These are phyloP conservation scores for Ataeniobius toweri DNA, from an alignment of 2,797 vertebrate genomes.

Conservation along the genomic window DNA sequence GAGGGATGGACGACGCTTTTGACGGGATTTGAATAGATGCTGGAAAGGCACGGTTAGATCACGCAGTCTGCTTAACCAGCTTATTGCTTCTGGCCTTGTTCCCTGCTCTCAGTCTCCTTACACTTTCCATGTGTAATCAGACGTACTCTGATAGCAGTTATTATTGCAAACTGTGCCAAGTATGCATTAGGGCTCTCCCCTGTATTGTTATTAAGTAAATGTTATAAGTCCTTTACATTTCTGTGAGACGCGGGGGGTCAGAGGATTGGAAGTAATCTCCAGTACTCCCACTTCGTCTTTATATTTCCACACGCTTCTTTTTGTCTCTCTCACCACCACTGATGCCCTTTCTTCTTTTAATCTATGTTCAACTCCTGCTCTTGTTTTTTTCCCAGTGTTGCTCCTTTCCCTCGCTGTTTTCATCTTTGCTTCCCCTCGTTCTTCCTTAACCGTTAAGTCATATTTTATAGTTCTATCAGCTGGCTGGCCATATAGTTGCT, in stretches of 20 bases:
- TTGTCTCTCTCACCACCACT: conserved; percentile 33
- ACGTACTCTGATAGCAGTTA: conserved; percentile 51
- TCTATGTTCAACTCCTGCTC: conserved; percentile 47
- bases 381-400: conserved; percentile 7
- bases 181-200: conserved; percentile 48
- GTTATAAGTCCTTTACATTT: conserved; percentile 29
- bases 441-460: conserved; percentile 70
- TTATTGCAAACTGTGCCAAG: conserved; percentile 55
- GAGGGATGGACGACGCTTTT: conserved; percentile 62
- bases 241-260: conserved; percentile 30
- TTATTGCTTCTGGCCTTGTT: conserved; percentile 57
- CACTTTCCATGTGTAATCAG: conserved; percentile 54
- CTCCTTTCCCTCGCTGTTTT: conserved; percentile 34
- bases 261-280: conserved; percentile 42
- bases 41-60: conserved; percentile 57
- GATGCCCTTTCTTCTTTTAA: conserved; percentile 34
- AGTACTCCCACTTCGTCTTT: conserved; percentile 23
- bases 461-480: conserved; percentile 78
- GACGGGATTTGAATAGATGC: conserved; percentile 69
- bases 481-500: conserved; percentile 48
- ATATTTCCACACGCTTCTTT: conserved; percentile 24
- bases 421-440: conserved; percentile 43
- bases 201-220: conserved; percentile 53
- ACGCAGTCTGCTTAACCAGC: conserved; percentile 67
- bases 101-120: conserved; percentile 43